Evolutionary conservation across 2,113 vertebrate genomes (phyloP), one percentile per base, ranked within the genome.

Genomic region (Cervus canadensis): DNA sequence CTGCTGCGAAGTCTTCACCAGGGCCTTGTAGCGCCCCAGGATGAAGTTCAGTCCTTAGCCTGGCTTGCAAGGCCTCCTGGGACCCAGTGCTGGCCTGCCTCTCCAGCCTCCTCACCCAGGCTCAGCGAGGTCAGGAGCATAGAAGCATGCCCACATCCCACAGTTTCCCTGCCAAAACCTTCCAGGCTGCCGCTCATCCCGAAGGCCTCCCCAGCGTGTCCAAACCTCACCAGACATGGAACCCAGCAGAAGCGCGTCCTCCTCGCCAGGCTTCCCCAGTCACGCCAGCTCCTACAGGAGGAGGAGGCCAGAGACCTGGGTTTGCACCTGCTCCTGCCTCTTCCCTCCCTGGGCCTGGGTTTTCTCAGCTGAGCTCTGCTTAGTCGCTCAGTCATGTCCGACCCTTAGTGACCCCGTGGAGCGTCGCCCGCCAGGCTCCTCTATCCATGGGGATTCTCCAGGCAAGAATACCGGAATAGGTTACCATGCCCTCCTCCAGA

Each of bases 101-200:
- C 26, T 60, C 30, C 50, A 7, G 21, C 16, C 50, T 21, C 56
- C 28, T 48, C 36, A 2, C 40, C 36, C 15, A 7, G 33, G 52
- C 62, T 57, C 25, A 25, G 56, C 7, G 14, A 26, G 52, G 57
- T 13, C 48, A 62, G 57, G 48, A 7, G 12, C 43, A 6, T 0
- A 45, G 25, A 33, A 16, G 7, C 28, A 1, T 3, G 4, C 74
- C 6, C 3, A 1, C 0, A 6, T 1, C 52, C 45, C 23, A 1
- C 79, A 36, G 74, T 0, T 14, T 9, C 30, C 36, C 11, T 4
- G 0, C 3, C 19, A 0, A 5, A 1, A 26, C 33, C 43, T 8
- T 15, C 15, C 13, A 14, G 84, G 57, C n/a, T 57, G 57, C 25
- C 2, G 2, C 67, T 52, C 62, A 59, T 26, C 36, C 57, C 4